Evolutionary conservation across 2,888 invertebrate species (phyloP).

Genomic region (Actias luna): DNA sequence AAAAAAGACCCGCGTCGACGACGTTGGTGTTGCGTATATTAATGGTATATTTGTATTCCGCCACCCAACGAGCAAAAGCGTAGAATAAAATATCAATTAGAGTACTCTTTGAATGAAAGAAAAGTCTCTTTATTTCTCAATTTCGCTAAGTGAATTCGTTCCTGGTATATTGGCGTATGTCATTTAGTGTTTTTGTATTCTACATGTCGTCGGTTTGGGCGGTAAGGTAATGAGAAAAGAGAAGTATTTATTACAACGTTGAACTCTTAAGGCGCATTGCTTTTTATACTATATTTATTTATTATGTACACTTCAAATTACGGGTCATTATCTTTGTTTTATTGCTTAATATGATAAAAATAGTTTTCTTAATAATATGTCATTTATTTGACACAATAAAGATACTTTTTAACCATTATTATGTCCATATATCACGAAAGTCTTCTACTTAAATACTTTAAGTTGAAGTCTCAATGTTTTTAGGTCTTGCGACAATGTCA

Average conservation of each 20-base stretch:
- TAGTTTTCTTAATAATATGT: not conserved
- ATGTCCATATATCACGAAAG: slow-evolving; percentile 17
- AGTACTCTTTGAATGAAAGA: slow-evolving; percentile 63
- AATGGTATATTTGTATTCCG: slow-evolving; percentile 63
- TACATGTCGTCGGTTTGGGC: slow-evolving; percentile 66
- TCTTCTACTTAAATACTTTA: slow-evolving; percentile 55
- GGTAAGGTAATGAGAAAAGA: slow-evolving; percentile 75
- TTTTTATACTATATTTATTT: slow-evolving; percentile 22
- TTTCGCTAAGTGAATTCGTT: slow-evolving; percentile 72
- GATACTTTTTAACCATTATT: not conserved
- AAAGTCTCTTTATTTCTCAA: slow-evolving; percentile 74
- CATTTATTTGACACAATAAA: not conserved
- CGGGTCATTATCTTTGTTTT: not conserved
- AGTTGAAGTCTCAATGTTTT: slow-evolving; percentile 48
- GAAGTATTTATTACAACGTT: slow-evolving; percentile 68
- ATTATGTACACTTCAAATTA: slow-evolving; percentile 23
- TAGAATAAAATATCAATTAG: slow-evolving; percentile 80
- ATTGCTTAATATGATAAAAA: not conserved
- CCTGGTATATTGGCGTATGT: slow-evolving; percentile 65
- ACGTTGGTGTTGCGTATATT: slow-evolving; percentile 64
- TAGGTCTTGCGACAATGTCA: slow-evolving; percentile 68
- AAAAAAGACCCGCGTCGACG: slow-evolving; percentile 44
- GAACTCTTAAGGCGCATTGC: slow-evolving; percentile 44
- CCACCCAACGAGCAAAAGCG: slow-evolving; percentile 75
- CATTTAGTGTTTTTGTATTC: slow-evolving; percentile 73